Percentiles rank a stretch among this genome's conserved stretches.
Evolutionary conservation across 2,797 vertebrate genomes (phyloP).

Genomic region (Syngnathus acus): DNA sequence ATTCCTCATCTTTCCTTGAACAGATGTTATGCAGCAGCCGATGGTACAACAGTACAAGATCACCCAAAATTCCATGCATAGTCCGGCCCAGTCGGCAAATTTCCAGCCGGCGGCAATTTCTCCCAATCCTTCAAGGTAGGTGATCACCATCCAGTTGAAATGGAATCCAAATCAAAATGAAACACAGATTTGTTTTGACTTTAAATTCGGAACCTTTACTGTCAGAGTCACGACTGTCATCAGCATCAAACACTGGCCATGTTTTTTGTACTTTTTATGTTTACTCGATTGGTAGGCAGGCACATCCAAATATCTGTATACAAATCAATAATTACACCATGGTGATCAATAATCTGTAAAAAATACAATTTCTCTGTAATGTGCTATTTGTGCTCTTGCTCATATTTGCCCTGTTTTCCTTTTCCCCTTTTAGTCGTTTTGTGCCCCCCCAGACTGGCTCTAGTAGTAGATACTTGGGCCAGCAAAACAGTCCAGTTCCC

Average conservation of each 20-base stretch:
- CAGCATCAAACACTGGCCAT: too few species aligned
- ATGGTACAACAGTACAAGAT: slow-evolving; percentile 92
- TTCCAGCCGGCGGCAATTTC: slow-evolving; percentile 94
- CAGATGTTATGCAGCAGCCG: slow-evolving; percentile 84
- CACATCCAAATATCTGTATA: too few species aligned
- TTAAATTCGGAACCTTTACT: not conserved
- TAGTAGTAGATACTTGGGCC: slow-evolving; percentile 88
- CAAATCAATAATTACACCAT: too few species aligned
- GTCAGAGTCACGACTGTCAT: too few species aligned
- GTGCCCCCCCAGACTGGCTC: slow-evolving; percentile 86
- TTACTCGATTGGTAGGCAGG: too few species aligned
- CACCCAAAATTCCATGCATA: slow-evolving; percentile 95
- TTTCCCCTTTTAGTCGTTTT: slow-evolving; percentile 73
- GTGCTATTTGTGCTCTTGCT: not conserved
- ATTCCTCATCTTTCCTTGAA: slow-evolving; percentile 9
- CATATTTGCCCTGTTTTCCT: slow-evolving; percentile 3
- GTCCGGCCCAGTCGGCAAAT: slow-evolving; percentile 88
- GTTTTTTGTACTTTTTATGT: too few species aligned
- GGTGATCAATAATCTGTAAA: too few species aligned
- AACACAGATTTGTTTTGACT: not conserved
- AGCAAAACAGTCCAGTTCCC: slow-evolving; percentile 93
- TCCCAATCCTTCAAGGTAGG: slow-evolving; percentile 92
- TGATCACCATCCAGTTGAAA: not conserved
- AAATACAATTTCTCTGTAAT: too few species aligned
- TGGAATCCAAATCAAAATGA: not conserved